A percentile compares a stretch with the other conserved stretches of the same genome.
Evolutionary conservation across 2,113 vertebrate species (phyloP).

Genomic region (Mormoops blainvillei): DNA sequence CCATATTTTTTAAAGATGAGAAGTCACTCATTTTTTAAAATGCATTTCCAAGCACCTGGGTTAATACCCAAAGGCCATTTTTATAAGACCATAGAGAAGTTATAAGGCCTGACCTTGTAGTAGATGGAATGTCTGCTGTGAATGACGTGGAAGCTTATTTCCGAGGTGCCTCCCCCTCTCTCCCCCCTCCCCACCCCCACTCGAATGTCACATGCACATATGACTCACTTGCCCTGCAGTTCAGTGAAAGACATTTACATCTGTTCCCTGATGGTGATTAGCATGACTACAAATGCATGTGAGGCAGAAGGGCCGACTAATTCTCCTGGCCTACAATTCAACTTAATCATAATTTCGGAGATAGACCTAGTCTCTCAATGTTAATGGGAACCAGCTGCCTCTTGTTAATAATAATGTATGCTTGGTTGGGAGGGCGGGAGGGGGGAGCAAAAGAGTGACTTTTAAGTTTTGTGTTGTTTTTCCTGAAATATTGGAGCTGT

Average conservation of each 20-base stretch:
- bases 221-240: not conserved
- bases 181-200: accelerated
- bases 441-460: not conserved
- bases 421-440: not conserved
- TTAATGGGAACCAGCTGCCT: conserved; percentile 88
- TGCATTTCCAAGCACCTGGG: not conserved
- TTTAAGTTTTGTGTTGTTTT: conserved; percentile 66
- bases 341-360: conserved; percentile 87
- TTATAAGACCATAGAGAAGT: conserved; percentile 50
- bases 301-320: conserved; percentile 83
- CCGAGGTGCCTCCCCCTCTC: not conserved
- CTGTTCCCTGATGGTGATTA: conserved; percentile 78
- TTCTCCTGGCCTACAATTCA: conserved; percentile 83
- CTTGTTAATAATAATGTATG: conserved; percentile 83
- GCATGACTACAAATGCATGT: conserved; percentile 81
- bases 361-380: conserved; percentile 78
- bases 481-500: conserved; percentile 61
- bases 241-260: conserved; percentile 38
- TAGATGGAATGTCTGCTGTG: not conserved
- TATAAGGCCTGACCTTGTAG: not conserved
- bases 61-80: conserved; percentile 29
- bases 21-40: not conserved
- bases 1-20: not conserved
- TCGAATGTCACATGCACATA: not conserved
- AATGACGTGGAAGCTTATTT: not conserved